Conservation (phyloP, 2,888 invertebrate genomes). For the Ectobius pallidus region DNA sequence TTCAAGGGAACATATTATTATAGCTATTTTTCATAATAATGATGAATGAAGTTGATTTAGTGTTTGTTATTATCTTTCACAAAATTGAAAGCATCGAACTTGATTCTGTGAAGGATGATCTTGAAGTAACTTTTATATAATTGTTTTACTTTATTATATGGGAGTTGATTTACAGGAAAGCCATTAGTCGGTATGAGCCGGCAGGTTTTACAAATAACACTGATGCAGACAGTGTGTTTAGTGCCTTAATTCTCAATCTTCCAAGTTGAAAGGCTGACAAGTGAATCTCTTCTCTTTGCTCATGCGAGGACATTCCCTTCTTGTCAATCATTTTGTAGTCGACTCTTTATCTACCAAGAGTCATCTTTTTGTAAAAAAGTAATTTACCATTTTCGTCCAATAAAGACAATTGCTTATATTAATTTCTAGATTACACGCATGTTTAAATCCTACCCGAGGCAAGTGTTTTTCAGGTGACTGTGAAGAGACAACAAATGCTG, state of each 20-base stretch:
- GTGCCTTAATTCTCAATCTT: no score
- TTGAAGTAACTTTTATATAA: not conserved
- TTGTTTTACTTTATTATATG: slow-evolving; percentile 1
- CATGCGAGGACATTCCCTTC: not conserved
- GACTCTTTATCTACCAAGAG: not conserved
- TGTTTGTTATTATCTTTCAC: not conserved
- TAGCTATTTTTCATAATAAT: not conserved
- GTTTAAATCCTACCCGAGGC: no score
- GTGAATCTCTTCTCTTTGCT: no score
- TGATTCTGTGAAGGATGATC: not conserved
- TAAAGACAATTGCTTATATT: slow-evolving; percentile 26
- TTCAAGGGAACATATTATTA: not conserved
- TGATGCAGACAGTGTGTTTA: no score
- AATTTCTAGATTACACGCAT: not conserved
- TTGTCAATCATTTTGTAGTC: not conserved
- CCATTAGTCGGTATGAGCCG: no score
- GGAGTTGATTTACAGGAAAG: no score
- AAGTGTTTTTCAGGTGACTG: not conserved
- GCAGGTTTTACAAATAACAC: no score
- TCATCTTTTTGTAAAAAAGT: slow-evolving; percentile 3
- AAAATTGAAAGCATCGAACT: not conserved
- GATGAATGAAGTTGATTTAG: not conserved
- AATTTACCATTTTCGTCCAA: slow-evolving; percentile 16
- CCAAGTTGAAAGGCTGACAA: no score
- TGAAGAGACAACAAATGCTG: no score